A percentile compares a stretch with the other conserved stretches of the same genome.
phyloP scores from a whole-genome alignment of 2,888 invertebrate genomes.

The Gymnoscelis rufifasciata region DNA sequence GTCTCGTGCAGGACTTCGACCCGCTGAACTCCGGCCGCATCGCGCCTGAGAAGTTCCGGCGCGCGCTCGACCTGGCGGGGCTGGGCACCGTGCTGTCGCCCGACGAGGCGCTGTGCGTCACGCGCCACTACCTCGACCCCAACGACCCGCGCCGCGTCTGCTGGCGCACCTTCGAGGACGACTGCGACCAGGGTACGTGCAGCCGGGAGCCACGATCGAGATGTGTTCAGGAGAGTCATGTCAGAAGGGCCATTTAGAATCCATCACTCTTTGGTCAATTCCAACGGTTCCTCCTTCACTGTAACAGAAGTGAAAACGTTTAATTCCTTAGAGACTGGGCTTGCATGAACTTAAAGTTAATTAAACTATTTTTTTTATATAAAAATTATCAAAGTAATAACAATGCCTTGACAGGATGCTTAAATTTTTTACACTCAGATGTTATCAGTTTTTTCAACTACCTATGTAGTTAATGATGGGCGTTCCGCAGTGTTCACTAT shows the following conservation, averaged over 20 bases:
- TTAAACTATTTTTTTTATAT: too few relatives aligned
- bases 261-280: too few relatives aligned
- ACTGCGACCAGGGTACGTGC: slow-evolving; percentile 83
- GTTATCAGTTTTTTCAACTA: too few relatives aligned
- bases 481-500: slow-evolving; percentile 78
- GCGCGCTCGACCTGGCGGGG: slow-evolving; percentile 83
- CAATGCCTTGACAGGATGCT: too few relatives aligned
- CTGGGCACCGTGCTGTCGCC: slow-evolving; percentile 80
- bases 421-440: too few relatives aligned
- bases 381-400: too few relatives aligned
- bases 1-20: slow-evolving; percentile 81
- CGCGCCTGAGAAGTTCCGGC: slow-evolving; percentile 83
- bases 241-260: too few relatives aligned
- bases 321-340: too few relatives aligned
- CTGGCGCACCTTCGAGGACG: slow-evolving; percentile 88
- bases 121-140: slow-evolving; percentile 84
- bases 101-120: slow-evolving; percentile 81
- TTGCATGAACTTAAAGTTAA: too few relatives aligned
- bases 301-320: too few relatives aligned
- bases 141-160: slow-evolving; percentile 82
- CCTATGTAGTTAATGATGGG: background rate
- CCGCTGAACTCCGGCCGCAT: slow-evolving; percentile 83
- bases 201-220: background rate
- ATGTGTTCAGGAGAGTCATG: too few relatives aligned
- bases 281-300: too few relatives aligned